phyloP scores from a whole-genome alignment of 2,888 invertebrate species.

The Spilosoma lubricipeda region DNA sequence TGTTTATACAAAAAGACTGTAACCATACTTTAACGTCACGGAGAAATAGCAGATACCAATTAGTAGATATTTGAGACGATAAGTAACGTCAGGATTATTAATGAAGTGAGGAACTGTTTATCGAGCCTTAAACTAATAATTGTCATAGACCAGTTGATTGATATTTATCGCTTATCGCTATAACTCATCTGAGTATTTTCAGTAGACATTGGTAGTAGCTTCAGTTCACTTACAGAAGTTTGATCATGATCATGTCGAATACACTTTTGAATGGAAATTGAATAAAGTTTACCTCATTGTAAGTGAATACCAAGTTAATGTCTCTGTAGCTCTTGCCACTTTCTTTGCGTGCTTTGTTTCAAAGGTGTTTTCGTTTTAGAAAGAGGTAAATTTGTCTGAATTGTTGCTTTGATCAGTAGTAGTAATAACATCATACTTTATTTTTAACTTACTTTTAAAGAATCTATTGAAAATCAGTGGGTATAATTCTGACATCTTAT shows the following conservation, averaged over 20 bases:
- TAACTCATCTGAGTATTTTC: not conserved
- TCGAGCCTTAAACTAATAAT: not conserved
- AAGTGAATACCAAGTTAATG: not conserved
- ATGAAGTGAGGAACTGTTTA: not conserved
- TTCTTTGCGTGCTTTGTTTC: not conserved
- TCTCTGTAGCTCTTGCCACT: not conserved
- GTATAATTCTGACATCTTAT: too few species aligned
- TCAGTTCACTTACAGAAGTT: not conserved
- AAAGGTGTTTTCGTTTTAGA: too few species aligned
- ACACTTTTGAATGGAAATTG: not conserved
- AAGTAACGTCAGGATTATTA: not conserved
- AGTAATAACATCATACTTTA: too few species aligned
- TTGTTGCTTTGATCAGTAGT: too few species aligned
- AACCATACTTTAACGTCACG: not conserved
- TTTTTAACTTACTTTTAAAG: too few species aligned
- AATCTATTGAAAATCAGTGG: too few species aligned
- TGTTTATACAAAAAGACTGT: not conserved
- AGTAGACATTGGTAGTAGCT: not conserved
- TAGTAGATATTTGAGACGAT: not conserved
- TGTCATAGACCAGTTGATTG: not conserved
- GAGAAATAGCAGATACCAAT: not conserved
- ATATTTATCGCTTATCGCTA: not conserved
- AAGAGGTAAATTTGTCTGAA: not conserved
- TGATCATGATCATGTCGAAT: not conserved
- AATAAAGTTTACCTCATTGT: not conserved